These are phyloP conservation scores for Volucella bombylans DNA, from an alignment of 2,888 invertebrate genomes.

Conservation along the genomic window DNA sequence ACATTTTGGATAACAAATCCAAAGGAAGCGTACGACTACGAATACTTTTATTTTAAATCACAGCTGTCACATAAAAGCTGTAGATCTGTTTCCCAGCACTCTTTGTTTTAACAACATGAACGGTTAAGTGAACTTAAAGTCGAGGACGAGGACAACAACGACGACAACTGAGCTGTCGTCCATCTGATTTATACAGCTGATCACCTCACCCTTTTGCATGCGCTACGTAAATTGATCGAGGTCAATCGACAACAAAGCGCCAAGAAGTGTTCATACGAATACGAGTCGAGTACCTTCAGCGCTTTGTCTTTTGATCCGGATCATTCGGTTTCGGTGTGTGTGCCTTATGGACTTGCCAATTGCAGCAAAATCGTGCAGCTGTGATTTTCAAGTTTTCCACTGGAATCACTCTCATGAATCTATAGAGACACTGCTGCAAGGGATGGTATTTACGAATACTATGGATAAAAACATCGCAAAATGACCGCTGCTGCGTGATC, in stretches of 20 bases:
- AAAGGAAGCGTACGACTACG: constrained; percentile 22
- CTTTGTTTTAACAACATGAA: constrained; percentile 27
- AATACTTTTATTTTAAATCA: constrained; percentile 24
- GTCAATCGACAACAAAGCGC: constrained; percentile 42
- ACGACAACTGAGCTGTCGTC: constrained; percentile 35
- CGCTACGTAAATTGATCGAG: constrained; percentile 68
- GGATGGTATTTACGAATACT: constrained; percentile 40
- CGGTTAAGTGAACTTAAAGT: constrained; percentile 19
- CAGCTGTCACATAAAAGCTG: constrained; percentile 64
- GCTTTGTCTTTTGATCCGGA: constrained; percentile 28
- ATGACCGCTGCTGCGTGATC: constrained; percentile 69
- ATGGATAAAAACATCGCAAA: constrained; percentile 26
- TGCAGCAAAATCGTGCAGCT: constrained; percentile 65
- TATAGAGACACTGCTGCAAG: neutral
- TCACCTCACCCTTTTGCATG: constrained; percentile 52
- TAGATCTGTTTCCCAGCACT: constrained; percentile 29
- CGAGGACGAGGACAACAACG: constrained; percentile 23
- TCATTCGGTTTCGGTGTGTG: neutral
- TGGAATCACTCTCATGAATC: constrained; percentile 45
- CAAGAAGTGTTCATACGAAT: constrained; percentile 32
- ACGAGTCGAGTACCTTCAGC: constrained; percentile 10
- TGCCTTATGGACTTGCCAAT: constrained; percentile 61
- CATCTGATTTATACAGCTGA: constrained; percentile 67
- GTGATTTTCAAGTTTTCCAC: constrained; percentile 66
- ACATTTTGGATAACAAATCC: neutral